These are phyloP conservation scores for Polymixis flavicincta DNA, from an alignment of 2,888 invertebrate species.

Conservation along the genomic window DNA sequence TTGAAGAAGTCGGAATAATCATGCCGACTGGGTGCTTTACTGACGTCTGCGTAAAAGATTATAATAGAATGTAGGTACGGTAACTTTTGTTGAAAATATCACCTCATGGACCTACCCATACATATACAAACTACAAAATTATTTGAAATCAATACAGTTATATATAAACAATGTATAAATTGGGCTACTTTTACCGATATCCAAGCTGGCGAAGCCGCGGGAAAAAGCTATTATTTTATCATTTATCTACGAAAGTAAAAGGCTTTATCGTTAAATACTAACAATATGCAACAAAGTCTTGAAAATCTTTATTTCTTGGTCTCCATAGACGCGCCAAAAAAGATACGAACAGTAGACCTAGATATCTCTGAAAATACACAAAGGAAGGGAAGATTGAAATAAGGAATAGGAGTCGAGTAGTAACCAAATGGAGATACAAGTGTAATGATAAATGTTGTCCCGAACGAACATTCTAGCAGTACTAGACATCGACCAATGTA, in stretches of 20 bases:
- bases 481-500: background rate
- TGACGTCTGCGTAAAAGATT: too few relatives aligned
- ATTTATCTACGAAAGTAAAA: slow-evolving; percentile 3
- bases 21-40: too few relatives aligned
- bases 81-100: too few relatives aligned
- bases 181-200: too few relatives aligned
- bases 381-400: background rate
- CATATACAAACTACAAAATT: too few relatives aligned
- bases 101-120: too few relatives aligned
- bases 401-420: background rate
- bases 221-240: background rate
- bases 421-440: background rate
- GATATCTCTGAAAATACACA: slow-evolving; percentile 51
- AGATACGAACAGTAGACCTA: slow-evolving; percentile 68
- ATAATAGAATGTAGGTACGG: too few relatives aligned
- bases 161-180: too few relatives aligned
- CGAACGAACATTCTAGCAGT: background rate
- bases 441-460: too few relatives aligned
- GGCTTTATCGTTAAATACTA: slow-evolving; percentile 25
- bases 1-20: too few relatives aligned
- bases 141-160: too few relatives aligned
- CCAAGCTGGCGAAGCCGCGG: too few relatives aligned
- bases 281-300: slow-evolving; percentile 38
- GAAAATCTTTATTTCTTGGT: slow-evolving; percentile 28
- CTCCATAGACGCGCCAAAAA: slow-evolving; percentile 44